Base-by-base conservation (phyloP, 1,140 invertebrate genomes). In the Lycorma delicatula region DNA sequence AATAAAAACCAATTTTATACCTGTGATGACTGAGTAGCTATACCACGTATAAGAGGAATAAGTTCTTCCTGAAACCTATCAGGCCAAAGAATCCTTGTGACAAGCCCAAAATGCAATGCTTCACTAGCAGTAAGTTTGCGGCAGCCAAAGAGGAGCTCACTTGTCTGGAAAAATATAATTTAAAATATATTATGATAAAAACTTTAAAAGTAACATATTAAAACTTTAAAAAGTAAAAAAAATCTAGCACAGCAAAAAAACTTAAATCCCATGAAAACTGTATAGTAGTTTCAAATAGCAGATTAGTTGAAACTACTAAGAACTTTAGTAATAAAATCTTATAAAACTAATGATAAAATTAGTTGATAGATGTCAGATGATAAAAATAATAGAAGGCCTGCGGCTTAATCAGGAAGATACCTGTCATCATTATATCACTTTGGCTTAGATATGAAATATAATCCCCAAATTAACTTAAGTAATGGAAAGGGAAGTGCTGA, bases 11-110 rank as follows among this genome's bases (percentile, higher is more conserved):
- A n/a, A n/a, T n/a, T n/a, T n/a, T n/a, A n/a, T n/a, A 85, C 83
- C 76, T 81, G 77, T 61, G 75, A 71, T 0, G 84, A 84, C 62
- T 85, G 80, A 58, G 75, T 69, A 13, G 83, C 81, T 64, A 87
- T 79, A 29, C 77, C 74, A 54, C 74, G 76, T 9, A 82, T 72
- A n/a, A 81, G 77, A 13, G 77, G 76, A 38, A 81, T 72, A 3
- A 88, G 66, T 70, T 87, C 81, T 56, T 82, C 77, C 54, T 80
- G 74, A 68, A 86, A 86, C 29, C 77, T 75, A 49, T 83, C 80
- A 1, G 85, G 83, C 82, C 83, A 86, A 20, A 89, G 67, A 20
- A 84, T 75, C 67, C 82, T 78, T 18, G 84, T 82, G 13, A 89
- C 81, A 13, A 91, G 73, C 2, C 87, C 87, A 60, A 78, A 77